These are phyloP conservation scores for Malurus leucopterus DNA, from an alignment of 2,797 vertebrate genomes.

Conservation along the genomic window DNA sequence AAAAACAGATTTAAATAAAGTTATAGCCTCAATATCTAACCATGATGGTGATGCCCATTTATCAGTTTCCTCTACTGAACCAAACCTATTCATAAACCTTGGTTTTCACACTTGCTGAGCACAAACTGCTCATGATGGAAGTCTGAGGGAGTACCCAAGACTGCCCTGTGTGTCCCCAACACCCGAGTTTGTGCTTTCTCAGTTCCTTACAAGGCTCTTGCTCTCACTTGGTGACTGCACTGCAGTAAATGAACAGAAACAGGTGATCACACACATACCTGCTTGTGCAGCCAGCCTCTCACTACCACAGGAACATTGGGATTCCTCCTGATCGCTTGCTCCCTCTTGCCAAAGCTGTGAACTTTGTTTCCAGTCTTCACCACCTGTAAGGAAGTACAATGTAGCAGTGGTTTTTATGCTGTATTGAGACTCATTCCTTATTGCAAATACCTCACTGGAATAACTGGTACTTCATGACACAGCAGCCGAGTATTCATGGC, in stretches of 20 bases:
- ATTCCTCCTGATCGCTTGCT: slow-evolving; percentile 94
- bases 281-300: slow-evolving; percentile 97
- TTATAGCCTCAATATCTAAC: not conserved
- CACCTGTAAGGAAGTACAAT: slow-evolving; percentile 66
- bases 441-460: not conserved
- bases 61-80: not conserved
- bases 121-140: not conserved
- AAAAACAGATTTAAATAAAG: not conserved
- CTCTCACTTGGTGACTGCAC: not conserved
- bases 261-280: slow-evolving; percentile 71
- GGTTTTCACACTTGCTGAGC: not conserved
- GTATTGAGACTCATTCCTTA: not conserved
- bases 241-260: not conserved
- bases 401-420: not conserved
- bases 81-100: rapidly evolving
- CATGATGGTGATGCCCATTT: not conserved
- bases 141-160: not conserved
- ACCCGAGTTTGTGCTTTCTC: not conserved
- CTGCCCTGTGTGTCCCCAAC: not conserved
- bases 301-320: slow-evolving; percentile 92
- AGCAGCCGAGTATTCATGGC: not conserved
- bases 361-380: slow-evolving; percentile 82
- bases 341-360: slow-evolving; percentile 95
- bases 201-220: not conserved
- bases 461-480: not conserved